Percentiles rank a stretch among this genome's conserved stretches.
phyloP scores from a whole-genome alignment of 2,888 invertebrate genomes.

The Cabera pusaria region DNA sequence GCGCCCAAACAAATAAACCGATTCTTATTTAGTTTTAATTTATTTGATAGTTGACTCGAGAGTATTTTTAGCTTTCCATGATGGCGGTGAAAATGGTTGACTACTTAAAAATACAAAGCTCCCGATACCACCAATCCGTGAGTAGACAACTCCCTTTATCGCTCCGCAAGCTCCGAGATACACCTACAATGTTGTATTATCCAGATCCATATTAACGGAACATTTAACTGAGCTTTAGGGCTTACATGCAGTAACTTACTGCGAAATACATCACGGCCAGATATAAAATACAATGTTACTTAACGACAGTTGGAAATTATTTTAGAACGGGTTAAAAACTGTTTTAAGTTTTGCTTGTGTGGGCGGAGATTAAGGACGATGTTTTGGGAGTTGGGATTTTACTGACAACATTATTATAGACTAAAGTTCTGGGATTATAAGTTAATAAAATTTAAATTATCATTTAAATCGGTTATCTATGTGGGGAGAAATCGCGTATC shows the following conservation, averaged over 20 bases:
- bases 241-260: constrained; percentile 4
- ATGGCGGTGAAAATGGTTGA: too few species aligned
- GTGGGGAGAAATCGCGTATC: too few species aligned
- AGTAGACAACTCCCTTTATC: constrained; percentile 35
- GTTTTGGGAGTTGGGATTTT: too few species aligned
- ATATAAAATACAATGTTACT: constrained; percentile 17
- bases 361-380: too few species aligned
- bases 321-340: constrained; percentile 9
- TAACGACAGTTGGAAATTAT: constrained; percentile 26
- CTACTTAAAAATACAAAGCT: not conserved
- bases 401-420: too few species aligned
- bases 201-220: constrained; percentile 33
- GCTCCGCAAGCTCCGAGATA: constrained; percentile 21
- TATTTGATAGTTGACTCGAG: too few species aligned
- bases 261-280: not conserved
- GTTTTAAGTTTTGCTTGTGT: not conserved
- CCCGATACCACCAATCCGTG: constrained; percentile 8
- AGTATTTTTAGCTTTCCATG: too few species aligned
- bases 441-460: too few species aligned
- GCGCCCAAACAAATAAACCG: too few species aligned
- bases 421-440: too few species aligned
- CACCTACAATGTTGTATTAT: constrained; percentile 39
- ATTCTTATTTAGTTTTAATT: too few species aligned
- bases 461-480: too few species aligned
- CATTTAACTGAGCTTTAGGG: constrained; percentile 20